Conservation (phyloP, 2,888 invertebrate species). For the Melinopterus prodromus region DNA sequence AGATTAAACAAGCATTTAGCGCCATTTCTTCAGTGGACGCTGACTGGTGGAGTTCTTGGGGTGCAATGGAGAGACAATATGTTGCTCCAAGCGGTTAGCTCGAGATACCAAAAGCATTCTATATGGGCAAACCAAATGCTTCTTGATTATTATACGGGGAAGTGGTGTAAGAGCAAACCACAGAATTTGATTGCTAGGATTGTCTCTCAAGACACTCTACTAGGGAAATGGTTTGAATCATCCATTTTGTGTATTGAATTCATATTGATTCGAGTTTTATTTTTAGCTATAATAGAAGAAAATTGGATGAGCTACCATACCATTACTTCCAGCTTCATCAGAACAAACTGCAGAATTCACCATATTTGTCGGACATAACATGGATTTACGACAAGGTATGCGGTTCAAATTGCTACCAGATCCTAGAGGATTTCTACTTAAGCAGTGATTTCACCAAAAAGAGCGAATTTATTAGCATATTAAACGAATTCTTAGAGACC, state of each 20-base stretch:
- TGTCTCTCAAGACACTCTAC: slow-evolving; percentile 64
- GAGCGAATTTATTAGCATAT: slow-evolving; percentile 63
- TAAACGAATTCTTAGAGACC: slow-evolving; percentile 75
- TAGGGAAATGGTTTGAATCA: slow-evolving; percentile 57
- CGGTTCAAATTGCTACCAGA: slow-evolving; percentile 77
- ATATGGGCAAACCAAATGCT: slow-evolving; percentile 63
- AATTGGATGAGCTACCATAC: slow-evolving; percentile 84
- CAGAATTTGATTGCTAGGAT: slow-evolving; percentile 67
- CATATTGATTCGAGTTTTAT: background rate
- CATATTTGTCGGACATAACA: slow-evolving; percentile 76
- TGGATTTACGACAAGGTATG: slow-evolving; percentile 85
- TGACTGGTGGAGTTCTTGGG: slow-evolving; percentile 66
- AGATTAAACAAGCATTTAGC: slow-evolving; percentile 71
- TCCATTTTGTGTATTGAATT: background rate
- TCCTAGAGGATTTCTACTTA: slow-evolving; percentile 78
- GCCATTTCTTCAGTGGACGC: slow-evolving; percentile 72
- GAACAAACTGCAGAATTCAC: slow-evolving; percentile 68
- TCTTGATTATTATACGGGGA: slow-evolving; percentile 70
- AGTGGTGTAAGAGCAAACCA: slow-evolving; percentile 67
- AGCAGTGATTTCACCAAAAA: slow-evolving; percentile 51
- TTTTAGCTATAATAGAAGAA: slow-evolving; percentile 78
- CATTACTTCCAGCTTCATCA: slow-evolving; percentile 73
- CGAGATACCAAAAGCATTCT: slow-evolving; percentile 68
- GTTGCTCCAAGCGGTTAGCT: slow-evolving; percentile 68
- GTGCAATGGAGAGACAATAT: slow-evolving; percentile 73